Base-by-base conservation (phyloP, 2,888 invertebrate species). In the Hydraecia micacea region DNA sequence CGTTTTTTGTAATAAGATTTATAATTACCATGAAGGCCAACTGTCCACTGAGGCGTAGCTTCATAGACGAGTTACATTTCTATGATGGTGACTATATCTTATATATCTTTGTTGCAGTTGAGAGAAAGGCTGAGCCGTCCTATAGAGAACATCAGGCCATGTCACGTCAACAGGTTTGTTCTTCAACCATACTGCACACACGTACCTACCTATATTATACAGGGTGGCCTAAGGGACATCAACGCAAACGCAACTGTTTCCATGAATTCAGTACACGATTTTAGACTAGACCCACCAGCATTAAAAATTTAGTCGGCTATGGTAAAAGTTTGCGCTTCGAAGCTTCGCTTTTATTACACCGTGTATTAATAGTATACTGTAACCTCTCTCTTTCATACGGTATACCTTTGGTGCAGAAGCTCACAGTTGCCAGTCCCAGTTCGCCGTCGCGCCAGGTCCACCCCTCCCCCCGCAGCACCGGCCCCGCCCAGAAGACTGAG, bases 401-500 rank as follows among this genome's bases (percentile, higher is more conserved):
- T 28, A 18, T 42, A 28, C n/a, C 9, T 66, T 75, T 73, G 70
- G 28, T 67, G 18, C 85, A 96, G 96, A 88, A 92, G 92, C 81
- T 96, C 96, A 4, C 95, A 96, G 68, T 91, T 96, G 65, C 96
- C 96, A 4, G 93, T 97, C 63, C 94, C 96, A 1, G 94, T 95
- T 55, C 88, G 96, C 32, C 89, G 96, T 28, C 91, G 96, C 4
- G 96, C 97, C 6, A 90, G 96, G 3, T 96, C 97, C 0, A 97
- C 97, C 0, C 97, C 97, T 0, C 94, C 96, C 0, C 95, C 95
- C 0, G 94, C 95, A 0, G 94, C 93, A 0, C 94, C 94, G 0
- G 91, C 92, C 7, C 94, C 93, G 0, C 96, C 96, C 0, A 88
- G 96, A 65, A 91, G 96, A 46, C 88, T 97, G 28, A 89, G 97